phyloP scores from a whole-genome alignment of 1,140 invertebrate genomes.

The Acromyrmex charruanus region DNA sequence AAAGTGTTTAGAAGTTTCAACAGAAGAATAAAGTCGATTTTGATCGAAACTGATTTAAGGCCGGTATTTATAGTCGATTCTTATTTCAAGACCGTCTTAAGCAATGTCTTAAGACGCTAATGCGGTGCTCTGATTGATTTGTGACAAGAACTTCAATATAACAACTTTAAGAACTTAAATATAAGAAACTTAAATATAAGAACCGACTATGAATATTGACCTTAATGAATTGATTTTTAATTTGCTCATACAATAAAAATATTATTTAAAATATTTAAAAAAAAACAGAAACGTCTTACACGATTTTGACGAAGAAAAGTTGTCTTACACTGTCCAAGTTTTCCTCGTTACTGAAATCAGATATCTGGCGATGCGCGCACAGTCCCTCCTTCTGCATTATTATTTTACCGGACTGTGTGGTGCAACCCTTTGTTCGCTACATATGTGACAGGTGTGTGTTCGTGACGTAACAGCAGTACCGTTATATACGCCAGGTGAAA shows the following conservation, averaged over 20 bases:
- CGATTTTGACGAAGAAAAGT: slow-evolving; percentile 26
- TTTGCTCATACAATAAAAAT: not conserved
- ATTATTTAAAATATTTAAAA: not conserved
- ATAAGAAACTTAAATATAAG: too few species aligned
- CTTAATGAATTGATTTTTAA: not conserved
- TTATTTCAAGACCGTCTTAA: too few species aligned
- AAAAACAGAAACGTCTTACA: slow-evolving; percentile 20
- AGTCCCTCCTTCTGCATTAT: slow-evolving; percentile 60
- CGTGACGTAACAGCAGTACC: slow-evolving; percentile 82
- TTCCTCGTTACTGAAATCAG: slow-evolving; percentile 78
- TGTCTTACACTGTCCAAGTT: slow-evolving; percentile 52
- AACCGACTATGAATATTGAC: too few species aligned
- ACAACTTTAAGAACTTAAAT: too few species aligned
- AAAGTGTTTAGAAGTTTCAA: not conserved
- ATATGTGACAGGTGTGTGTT: slow-evolving; percentile 81
- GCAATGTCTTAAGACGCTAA: too few species aligned
- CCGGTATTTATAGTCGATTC: too few species aligned
- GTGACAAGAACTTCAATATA: too few species aligned
- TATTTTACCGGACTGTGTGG: slow-evolving; percentile 61
- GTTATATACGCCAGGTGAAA: slow-evolving; percentile 80
- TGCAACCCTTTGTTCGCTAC: slow-evolving; percentile 78
- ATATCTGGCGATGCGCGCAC: slow-evolving; percentile 77
- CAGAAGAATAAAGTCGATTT: not conserved
- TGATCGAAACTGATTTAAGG: too few species aligned
- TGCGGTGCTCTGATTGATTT: too few species aligned